Evolutionary conservation across 2,113 vertebrate species (phyloP), one percentile per base, ranked within the genome.

Genomic region (Egretta garzetta): DNA sequence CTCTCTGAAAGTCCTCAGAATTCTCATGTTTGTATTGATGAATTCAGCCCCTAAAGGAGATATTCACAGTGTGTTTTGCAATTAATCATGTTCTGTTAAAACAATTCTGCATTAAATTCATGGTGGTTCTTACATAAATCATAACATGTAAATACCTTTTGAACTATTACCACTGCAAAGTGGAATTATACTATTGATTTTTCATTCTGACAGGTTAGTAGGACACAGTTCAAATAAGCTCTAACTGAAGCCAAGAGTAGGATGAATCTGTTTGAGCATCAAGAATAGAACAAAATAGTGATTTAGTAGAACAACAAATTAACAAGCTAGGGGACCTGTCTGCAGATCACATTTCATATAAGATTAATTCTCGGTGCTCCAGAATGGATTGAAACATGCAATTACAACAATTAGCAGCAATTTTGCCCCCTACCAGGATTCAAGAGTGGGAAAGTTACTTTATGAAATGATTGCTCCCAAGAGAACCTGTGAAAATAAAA

Each of bases 121-220:
- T 91, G 52, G 20, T 68, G 41, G 59, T 81, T 97, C 77, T 93
- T 89, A 90, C 75, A 96, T 94, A 97, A 96, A 88, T 90, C 55
- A 56, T 76, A 76, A 39, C 28, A 86, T 18, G 8, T 72, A 97
- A 96, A 96, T 95, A 95, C 24, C 9, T 84, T 97, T 95, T 95
- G 49, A 93, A 96, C n/a, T 83, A 76, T 73, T 87, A 88, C 47
- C 50, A 79, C 63, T 75, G 50, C n/a, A 95, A 95, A 96, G 83
- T 94, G 55, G 80, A 86, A 91, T 97, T 73, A 92, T 45, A 88
- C 12, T 79, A 83, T 85, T 92, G 88, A 96, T 95, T 97, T 98
- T 97, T 98, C 94, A 96, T 79, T 87, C 85, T 97, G 91, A 88
- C 89, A 96, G 55, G 14, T 96, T 96, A 96, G 72, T 64, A 93